These are phyloP conservation scores for Daboia siamensis DNA, from an alignment of 2,113 vertebrate genomes.

Conservation along the genomic window DNA sequence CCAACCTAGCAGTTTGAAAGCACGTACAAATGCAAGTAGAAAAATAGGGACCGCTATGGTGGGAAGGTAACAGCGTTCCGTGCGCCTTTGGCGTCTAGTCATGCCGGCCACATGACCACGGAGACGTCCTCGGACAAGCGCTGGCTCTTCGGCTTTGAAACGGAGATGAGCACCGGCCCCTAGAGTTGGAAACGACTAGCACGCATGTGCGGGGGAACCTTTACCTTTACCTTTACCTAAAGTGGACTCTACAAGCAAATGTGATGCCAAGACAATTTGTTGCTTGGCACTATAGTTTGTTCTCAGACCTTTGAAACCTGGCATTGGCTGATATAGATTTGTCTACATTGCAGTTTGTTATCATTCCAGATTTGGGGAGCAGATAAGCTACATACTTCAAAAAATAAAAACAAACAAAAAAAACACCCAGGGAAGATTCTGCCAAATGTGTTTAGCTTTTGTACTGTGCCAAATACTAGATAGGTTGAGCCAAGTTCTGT, in stretches of 20 bases:
- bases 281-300: not conserved
- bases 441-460: not conserved
- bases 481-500: not conserved
- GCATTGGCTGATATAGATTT: not conserved
- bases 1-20: too few species aligned
- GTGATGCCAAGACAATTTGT: not conserved
- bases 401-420: not conserved
- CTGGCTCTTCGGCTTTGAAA: too few species aligned
- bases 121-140: too few species aligned
- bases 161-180: too few species aligned
- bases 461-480: not conserved
- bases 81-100: too few species aligned
- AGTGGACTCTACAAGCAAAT: not conserved
- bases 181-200: too few species aligned
- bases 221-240: too few species aligned
- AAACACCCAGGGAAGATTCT: conserved; percentile 7
- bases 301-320: not conserved
- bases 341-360: not conserved
- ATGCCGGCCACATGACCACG: too few species aligned
- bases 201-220: too few species aligned
- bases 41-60: too few species aligned
- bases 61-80: too few species aligned
- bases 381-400: not conserved
- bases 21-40: too few species aligned
- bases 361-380: not conserved